Conservation (phyloP, 1,140 invertebrate genomes). For the Ephestia elutella region DNA sequence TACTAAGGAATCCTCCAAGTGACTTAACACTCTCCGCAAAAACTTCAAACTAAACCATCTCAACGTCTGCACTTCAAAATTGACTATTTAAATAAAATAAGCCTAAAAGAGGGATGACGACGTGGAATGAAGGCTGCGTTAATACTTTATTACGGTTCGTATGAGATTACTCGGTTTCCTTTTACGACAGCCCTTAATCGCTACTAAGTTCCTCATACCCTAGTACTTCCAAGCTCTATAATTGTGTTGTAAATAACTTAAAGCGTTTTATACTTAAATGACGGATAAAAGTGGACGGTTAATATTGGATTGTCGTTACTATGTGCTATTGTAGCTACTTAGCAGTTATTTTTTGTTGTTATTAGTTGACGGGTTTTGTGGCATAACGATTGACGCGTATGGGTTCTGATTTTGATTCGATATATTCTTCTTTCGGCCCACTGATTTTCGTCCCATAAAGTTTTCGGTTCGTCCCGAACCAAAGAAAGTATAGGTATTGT, state of each 20-base stretch:
- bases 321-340: too few relatives aligned
- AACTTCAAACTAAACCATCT: background rate
- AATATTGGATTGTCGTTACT: too few relatives aligned
- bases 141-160: constrained; percentile 53
- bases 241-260: constrained; percentile 5
- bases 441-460: too few relatives aligned
- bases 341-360: too few relatives aligned
- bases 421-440: too few relatives aligned
- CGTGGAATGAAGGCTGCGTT: constrained; percentile 28
- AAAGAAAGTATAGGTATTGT: too few relatives aligned
- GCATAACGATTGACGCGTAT: too few relatives aligned
- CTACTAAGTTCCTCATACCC: constrained; percentile 31
- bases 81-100: constrained; percentile 13
- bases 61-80: background rate
- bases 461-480: too few relatives aligned
- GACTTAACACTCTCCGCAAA: too few relatives aligned
- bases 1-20: too few relatives aligned
- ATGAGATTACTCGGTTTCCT: constrained; percentile 45
- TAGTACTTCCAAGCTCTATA: constrained; percentile 2
- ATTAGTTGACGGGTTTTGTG: too few relatives aligned
- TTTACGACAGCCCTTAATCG: constrained; percentile 59
- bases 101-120: constrained; percentile 13
- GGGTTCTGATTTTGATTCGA: too few relatives aligned
- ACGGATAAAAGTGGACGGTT: background rate
- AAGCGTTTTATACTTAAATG: background rate